Conservation (phyloP, 2,888 invertebrate species). For the Drosophila mettleri region DNA sequence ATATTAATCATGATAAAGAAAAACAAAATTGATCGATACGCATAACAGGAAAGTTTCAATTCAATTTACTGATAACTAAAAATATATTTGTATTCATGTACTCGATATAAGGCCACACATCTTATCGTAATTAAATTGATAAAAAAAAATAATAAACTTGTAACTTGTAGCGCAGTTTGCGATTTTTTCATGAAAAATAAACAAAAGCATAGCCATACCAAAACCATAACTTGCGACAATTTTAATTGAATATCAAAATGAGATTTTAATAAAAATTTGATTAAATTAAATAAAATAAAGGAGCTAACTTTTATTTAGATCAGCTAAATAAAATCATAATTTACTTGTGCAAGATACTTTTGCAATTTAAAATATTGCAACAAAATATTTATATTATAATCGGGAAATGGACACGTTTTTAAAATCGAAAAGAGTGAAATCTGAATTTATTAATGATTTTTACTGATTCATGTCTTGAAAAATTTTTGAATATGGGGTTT, state of each 20-base stretch:
- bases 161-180: slow-evolving; percentile 59
- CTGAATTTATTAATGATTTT: too few species aligned
- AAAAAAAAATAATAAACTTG: slow-evolving; percentile 32
- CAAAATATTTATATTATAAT: too few species aligned
- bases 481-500: too few species aligned
- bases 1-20: slow-evolving; percentile 25
- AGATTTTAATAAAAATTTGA: too few species aligned
- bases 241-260: background rate
- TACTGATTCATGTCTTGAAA: too few species aligned
- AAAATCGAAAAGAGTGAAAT: too few species aligned
- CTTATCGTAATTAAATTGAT: slow-evolving; percentile 45
- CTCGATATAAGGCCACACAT: slow-evolving; percentile 48
- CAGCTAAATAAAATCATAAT: too few species aligned
- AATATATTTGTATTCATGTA: slow-evolving; percentile 46
- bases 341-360: too few species aligned
- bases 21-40: slow-evolving; percentile 19
- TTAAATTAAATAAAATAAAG: background rate
- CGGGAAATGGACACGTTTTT: too few species aligned
- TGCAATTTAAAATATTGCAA: too few species aligned
- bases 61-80: slow-evolving; percentile 34
- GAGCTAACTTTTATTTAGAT: background rate
- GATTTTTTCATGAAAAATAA: slow-evolving; percentile 63
- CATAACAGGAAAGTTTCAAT: slow-evolving; percentile 35
- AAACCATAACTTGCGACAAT: slow-evolving; percentile 17
- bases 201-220: slow-evolving; percentile 57